Conservation (phyloP, 2,113 vertebrate species). For the Catagonus wagneri region DNA sequence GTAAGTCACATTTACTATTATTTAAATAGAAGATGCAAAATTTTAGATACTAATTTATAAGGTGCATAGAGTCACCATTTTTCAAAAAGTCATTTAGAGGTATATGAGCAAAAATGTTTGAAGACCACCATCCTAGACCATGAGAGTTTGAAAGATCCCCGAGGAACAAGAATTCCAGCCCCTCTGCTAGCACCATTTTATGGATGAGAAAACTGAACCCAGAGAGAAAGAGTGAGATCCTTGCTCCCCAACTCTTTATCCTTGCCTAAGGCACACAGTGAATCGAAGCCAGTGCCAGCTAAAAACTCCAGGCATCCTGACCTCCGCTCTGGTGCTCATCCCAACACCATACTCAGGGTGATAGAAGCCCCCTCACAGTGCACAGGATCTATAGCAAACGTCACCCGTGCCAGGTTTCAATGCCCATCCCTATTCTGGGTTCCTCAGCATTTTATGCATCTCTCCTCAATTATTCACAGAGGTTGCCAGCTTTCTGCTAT, state of each 20-base stretch:
- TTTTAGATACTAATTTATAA: background rate
- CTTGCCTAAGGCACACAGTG: background rate
- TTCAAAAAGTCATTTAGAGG: background rate
- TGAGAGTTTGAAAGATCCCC: background rate
- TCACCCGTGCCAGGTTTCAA: background rate
- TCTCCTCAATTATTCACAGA: background rate
- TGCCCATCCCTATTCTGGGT: background rate
- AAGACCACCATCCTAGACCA: background rate
- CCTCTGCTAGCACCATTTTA: background rate
- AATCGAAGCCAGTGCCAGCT: accelerated
- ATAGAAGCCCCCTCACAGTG: background rate
- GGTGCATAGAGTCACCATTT: background rate
- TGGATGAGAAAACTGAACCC: background rate
- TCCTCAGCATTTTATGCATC: background rate
- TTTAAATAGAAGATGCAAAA: background rate
- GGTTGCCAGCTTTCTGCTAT: background rate
- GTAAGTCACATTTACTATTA: background rate
- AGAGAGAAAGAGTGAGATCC: background rate
- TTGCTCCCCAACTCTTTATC: background rate
- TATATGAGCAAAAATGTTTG: background rate
- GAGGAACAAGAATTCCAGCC: background rate
- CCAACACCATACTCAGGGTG: background rate
- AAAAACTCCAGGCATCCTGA: background rate
- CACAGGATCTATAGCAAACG: background rate
- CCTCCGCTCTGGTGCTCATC: background rate